Evolutionary conservation across 2,797 vertebrate species (phyloP), one percentile per base, ranked within the genome.

Genomic region (Cuniculus paca): DNA sequence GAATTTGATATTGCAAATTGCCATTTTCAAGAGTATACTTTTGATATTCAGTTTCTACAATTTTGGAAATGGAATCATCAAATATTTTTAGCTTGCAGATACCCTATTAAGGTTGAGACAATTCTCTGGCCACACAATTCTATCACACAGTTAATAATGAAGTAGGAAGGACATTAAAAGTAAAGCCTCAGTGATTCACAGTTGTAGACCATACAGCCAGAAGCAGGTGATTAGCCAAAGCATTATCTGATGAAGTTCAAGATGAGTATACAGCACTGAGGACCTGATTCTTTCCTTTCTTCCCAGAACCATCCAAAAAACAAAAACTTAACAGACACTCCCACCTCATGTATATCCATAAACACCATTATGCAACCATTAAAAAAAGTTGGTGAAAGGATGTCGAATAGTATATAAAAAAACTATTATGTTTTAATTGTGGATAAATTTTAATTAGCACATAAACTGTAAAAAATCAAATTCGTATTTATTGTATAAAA

Each of bases 191-290:
- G 10, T 48, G 39, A 8, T 36, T 61, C 16, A 2, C 13, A 61
- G 8, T 17, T n/a, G 11, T 34, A 34, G 16, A 34, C 45, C 42
- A 56, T 5, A 42, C 28, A 85, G 28, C 8, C 42, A 80, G 42
- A 90, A 80, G 4, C 39, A 72, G 26, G 5, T 34, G 7, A 2
- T 1, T 90, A 9, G 7, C 8, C 7, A 26, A 56, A 54, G 5
- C 2, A 14, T n/a, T 14, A 56, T 28, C 24, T 8, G 6, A 24
- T n/a, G 39, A 88, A 90, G 24, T 36, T 1, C 50, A 42, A 83
- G 24, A 17, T 12, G 14, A 26, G 39, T 17, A 77, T 5, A 1
- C 34, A 50, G 54, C 39, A 36, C 0, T 0, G 17, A 78, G 9
- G 12, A 36, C 22, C 4, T 2, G 10, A 22, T 65, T 36, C 54